phyloP scores from a whole-genome alignment of 2,797 vertebrate species.

The Pterois miles region DNA sequence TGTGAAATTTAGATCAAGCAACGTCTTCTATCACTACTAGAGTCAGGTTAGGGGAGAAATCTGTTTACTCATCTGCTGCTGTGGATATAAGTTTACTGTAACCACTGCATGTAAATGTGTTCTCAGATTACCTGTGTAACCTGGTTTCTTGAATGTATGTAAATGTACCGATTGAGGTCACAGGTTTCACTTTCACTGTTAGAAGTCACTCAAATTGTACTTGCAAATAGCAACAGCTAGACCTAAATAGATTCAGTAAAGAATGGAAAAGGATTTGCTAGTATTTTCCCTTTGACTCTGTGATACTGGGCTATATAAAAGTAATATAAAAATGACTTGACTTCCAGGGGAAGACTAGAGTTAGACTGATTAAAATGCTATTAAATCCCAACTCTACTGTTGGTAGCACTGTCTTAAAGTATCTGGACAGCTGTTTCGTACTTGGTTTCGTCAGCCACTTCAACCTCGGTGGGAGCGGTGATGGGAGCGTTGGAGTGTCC shows the following conservation, averaged over 20 bases:
- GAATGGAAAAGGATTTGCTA: neutral
- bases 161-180: neutral
- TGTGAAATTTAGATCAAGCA: neutral
- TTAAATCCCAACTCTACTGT: neutral
- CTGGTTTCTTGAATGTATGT: neutral
- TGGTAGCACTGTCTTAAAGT: neutral
- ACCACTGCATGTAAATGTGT: neutral
- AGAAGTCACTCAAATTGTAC: neutral
- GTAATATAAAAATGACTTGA: neutral
- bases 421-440: conserved; percentile 69
- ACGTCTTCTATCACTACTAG: neutral
- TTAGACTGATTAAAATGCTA: neutral
- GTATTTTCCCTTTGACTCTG: neutral
- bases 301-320: neutral
- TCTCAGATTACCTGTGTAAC: neutral
- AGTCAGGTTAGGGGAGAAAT: neutral
- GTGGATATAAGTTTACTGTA: neutral
- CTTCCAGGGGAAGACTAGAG: neutral
- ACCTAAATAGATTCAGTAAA: neutral
- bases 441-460: conserved; percentile 98
- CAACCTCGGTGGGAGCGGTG: conserved; percentile 94
- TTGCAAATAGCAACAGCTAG: neutral
- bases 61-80: neutral
- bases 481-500: conserved; percentile 98
- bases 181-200: neutral